A percentile compares a stretch with the other conserved stretches of the same genome.
Conservation (phyloP, 2,888 invertebrate genomes). For the Tetragonula carbonaria region DNA sequence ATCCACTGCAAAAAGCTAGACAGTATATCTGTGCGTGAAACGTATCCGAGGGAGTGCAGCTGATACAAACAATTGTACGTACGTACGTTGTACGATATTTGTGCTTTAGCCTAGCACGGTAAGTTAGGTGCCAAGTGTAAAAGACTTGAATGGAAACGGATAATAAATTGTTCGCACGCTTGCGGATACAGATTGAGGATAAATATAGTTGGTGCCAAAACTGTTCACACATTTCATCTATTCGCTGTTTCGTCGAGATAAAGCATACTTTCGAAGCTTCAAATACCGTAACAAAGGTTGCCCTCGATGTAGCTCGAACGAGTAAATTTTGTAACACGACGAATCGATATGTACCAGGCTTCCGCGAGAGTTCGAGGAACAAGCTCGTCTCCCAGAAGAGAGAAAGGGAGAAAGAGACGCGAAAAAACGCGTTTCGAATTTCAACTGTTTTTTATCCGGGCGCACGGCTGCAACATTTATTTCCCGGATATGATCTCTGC, state of each 20-base stretch:
- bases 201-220: neutral
- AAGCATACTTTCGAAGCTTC: neutral
- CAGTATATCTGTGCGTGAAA: neutral
- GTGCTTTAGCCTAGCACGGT: neutral
- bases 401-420: neutral
- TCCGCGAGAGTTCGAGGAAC: neutral
- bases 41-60: too few relatives aligned
- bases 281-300: neutral
- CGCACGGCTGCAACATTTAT: slow-evolving; percentile 22
- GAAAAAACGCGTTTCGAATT: slow-evolving; percentile 1
- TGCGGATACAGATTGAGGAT: neutral
- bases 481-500: slow-evolving; percentile 9
- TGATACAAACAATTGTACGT: neutral
- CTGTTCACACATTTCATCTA: too few relatives aligned
- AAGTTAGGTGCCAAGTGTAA: neutral
- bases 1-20: neutral
- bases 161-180: neutral
- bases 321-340: neutral
- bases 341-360: neutral
- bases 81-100: neutral
- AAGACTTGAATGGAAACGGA: neutral
- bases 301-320: neutral
- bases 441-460: slow-evolving; percentile 4
- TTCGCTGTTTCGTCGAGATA: neutral
- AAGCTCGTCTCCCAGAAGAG: neutral